Conservation (phyloP, 2,888 invertebrate genomes). For the Ochlodes sylvanus region DNA sequence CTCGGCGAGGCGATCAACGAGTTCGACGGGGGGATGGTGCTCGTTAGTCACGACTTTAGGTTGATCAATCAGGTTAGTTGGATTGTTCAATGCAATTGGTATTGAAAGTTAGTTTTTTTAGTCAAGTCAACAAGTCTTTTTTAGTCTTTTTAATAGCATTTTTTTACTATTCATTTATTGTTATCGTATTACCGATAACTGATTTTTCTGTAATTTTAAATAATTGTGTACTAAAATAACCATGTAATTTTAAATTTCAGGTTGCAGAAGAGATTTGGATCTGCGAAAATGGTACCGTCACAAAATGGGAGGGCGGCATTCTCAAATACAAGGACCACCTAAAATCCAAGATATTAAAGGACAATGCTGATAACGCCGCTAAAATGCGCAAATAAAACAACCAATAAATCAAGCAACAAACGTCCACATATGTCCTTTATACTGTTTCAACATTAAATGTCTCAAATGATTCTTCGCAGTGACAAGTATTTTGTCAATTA, state of each 20-base stretch:
- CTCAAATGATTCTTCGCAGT: background rate
- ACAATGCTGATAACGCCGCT: constrained; percentile 84
- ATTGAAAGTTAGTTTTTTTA: too few species aligned
- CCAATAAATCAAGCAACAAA: too few species aligned
- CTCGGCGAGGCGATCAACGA: constrained; percentile 98
- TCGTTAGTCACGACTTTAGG: constrained; percentile 99
- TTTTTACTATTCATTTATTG: too few species aligned
- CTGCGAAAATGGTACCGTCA: constrained; percentile 97
- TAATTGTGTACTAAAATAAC: too few species aligned
- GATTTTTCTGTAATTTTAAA: too few species aligned
- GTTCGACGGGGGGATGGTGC: constrained; percentile 99
- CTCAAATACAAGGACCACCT: constrained; percentile 98
- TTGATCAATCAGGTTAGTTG: constrained; percentile 96
- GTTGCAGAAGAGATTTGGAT: constrained; percentile 99
- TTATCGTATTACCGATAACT: too few species aligned
- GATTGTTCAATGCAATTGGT: background rate
- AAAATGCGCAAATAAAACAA: constrained; percentile 77
- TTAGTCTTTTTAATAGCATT: too few species aligned
- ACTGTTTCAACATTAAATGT: constrained; percentile 20
- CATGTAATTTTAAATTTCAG: constrained; percentile 73
- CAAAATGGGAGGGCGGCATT: constrained; percentile 99
- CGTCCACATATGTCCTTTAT: background rate
- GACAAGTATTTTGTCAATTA: background rate
- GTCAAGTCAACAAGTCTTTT: too few species aligned
- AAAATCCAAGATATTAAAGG: constrained; percentile 93